Conservation (phyloP, 2,888 invertebrate genomes). For the Noctua janthe region DNA sequence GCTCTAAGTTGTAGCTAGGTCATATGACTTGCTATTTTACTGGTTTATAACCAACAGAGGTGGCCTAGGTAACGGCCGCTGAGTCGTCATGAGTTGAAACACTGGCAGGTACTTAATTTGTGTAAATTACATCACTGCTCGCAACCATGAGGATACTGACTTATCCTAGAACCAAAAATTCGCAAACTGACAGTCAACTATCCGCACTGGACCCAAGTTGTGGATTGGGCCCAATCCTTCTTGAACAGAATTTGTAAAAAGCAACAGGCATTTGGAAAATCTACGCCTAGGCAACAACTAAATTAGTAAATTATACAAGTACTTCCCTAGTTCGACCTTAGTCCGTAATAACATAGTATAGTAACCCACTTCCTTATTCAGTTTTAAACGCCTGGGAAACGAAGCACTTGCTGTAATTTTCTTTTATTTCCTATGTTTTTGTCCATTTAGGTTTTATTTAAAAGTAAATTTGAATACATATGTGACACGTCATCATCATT, state of each 20-base stretch:
- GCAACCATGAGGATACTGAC: background rate
- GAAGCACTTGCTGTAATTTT: slow-evolving; percentile 23
- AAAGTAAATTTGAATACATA: background rate
- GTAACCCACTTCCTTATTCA: slow-evolving; percentile 2
- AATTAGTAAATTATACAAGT: background rate
- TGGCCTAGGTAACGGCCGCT: background rate
- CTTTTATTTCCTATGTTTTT: slow-evolving; percentile 7
- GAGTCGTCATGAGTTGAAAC: background rate
- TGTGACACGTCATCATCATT: background rate
- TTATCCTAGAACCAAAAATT: background rate
- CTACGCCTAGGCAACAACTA: background rate
- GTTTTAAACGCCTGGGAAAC: slow-evolving; percentile 34
- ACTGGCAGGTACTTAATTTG: background rate
- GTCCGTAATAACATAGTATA: slow-evolving; percentile 5
- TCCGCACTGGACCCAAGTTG: background rate
- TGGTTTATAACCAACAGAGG: background rate
- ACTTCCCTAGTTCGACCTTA: slow-evolving; percentile 10
- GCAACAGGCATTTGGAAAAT: background rate
- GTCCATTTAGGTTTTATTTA: background rate
- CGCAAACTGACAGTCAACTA: background rate
- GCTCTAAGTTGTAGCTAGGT: background rate
- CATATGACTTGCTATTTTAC: background rate
- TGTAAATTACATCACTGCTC: background rate
- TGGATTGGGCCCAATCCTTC: background rate
- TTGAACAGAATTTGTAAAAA: background rate